These are phyloP conservation scores for Nyctereutes procyonoides DNA, from an alignment of 2,113 vertebrate genomes.

Conservation along the genomic window DNA sequence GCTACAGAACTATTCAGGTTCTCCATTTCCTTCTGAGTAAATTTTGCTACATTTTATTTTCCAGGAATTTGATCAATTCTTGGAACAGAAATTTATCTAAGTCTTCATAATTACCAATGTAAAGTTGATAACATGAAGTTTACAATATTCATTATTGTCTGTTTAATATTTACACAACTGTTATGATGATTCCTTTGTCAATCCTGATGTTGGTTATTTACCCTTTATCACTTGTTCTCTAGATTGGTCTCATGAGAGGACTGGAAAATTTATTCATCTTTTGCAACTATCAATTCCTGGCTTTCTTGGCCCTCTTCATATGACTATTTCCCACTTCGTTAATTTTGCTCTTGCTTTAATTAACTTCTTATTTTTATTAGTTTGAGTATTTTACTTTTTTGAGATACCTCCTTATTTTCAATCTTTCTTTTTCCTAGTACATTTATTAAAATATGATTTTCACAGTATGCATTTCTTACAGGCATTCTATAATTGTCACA, in stretches of 20 bases:
- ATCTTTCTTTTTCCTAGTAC: not conserved
- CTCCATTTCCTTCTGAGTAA: not conserved
- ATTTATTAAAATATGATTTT: not conserved
- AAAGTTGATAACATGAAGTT: not conserved
- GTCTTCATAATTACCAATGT: not conserved
- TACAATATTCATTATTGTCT: not conserved
- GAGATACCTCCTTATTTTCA: not conserved
- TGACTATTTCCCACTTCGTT: not conserved
- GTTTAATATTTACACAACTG: not conserved
- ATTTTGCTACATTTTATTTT: not conserved
- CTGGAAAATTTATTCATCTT: not conserved
- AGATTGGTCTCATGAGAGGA: not conserved
- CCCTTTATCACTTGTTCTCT: not conserved
- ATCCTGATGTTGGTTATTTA: not conserved
- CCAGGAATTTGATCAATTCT: not conserved
- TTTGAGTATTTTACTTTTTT: not conserved
- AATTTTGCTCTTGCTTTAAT: not conserved
- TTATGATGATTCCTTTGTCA: not conserved
- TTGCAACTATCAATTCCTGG: not conserved
- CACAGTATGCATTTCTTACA: not conserved
- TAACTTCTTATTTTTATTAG: not conserved
- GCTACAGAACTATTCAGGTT: not conserved
- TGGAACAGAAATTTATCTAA: not conserved
- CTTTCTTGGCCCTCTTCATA: not conserved
- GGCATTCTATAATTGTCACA: not conserved